Evolutionary conservation across 2,888 invertebrate genomes (phyloP), one percentile per base, ranked within the genome.

Genomic region (Serrognathus titanus): DNA sequence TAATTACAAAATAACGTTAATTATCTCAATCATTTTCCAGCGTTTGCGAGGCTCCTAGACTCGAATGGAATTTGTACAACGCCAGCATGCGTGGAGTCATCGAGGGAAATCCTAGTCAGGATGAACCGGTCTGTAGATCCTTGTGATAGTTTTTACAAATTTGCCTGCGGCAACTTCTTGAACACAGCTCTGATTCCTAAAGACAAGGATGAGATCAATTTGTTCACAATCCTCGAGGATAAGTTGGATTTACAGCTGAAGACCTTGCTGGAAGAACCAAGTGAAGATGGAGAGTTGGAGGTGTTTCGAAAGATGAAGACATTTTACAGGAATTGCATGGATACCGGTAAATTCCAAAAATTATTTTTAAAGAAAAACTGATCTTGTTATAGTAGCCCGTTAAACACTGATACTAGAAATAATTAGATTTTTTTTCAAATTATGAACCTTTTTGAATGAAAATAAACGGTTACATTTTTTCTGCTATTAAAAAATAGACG

Each of bases 111-210:
- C 40, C 12, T 13, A 1, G 11, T 5, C 40, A 86, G 85, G 69
- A 85, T 90, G 83, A 85, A 90, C 63, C 74, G 78, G 3, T 72
- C 76, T 1, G 83, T 86, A 10, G 84, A 88, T 60, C 89, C 90
- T 0, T 90, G 90, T 68, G 87, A 89, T 63, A 87, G 90, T 70
- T 90, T 90, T 75, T 90, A 89, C 74, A 79, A 84, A 65, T 89
- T 87, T 70, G 83, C 88, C 0, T 90, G 90, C 67, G 89, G 89
- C 1, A 82, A 83, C 3, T 89, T 88, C 72, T 75, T 87, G 31
- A 82, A 83, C 67, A 81, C 80, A 50, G 86, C 85, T 0, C 78
- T 81, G 40, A 89, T 90, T 53, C 88, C 89, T 1, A 88, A 90
- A 60, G 90, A 90, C 72, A 88, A 89, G 76, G 85, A 87, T 0